Evolutionary conservation across 2,113 vertebrate genomes (phyloP), one percentile per base, ranked within the genome.

Genomic region (Pollachius pollachius): DNA sequence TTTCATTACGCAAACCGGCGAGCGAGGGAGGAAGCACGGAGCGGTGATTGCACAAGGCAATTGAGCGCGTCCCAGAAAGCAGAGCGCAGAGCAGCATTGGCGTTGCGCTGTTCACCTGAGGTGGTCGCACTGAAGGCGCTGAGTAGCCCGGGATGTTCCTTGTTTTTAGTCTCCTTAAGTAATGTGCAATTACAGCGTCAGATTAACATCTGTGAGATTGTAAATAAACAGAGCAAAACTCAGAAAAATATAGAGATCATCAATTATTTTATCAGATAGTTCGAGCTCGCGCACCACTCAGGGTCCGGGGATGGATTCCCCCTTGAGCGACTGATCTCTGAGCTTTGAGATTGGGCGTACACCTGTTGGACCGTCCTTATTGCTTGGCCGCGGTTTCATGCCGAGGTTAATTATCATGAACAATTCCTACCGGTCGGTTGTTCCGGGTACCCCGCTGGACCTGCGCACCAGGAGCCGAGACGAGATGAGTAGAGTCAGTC

Each of bases 371-470:
- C 41, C 41, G 41, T 48, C 41, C 5, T 48, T 48, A 13, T 12
- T 8, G 64, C 63, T 8, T 2, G 25, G 15, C 25, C 9, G 60
- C 62, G 5, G 78, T 85, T 34, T 81, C 76, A 89, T 85, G 81
- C 85, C 84, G 74, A 78, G 80, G 74, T 82, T 70, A 71, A 90
- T 90, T 89, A 92, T 90, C 68, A 92, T 91, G 91, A 87, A 90
- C 77, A 74, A 74, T 66, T 74, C 84, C 75, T 75, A 83, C 64
- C 86, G 83, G 67, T 77, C 80, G 77, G 79, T 73, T 15, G 76
- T 85, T 69, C 18, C 84, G 0, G 7, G 17, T 52, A 84, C 74
- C 54, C 92, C 92, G 72, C 87, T 93, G 85, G 92, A 93, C 81
- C 78, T 93, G 66, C 82, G 87, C 79, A 91, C 82, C 65, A 85